Base-by-base conservation (phyloP, 2,888 invertebrate genomes). In the Carcina quercana region DNA sequence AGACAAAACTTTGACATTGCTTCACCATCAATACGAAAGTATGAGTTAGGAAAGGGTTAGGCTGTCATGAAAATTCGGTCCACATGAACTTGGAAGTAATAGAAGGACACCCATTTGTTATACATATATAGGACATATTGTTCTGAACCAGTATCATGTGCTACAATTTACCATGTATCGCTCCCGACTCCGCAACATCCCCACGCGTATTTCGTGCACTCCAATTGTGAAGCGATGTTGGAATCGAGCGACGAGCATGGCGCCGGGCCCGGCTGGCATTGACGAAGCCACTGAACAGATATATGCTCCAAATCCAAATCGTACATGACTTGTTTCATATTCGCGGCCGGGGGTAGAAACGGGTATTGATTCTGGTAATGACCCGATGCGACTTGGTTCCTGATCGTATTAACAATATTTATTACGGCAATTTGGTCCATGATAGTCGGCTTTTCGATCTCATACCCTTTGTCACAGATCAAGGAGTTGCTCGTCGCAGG, bases 251-350 rank as follows among this genome's bases (percentile, higher is more conserved):
- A 66, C 3, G 74, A 70, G 48, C 82, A 83, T 3, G 71, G 62
- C 1, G 78, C 70, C 3, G 71, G 55, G 3, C 82, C 82, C 11
- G 82, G 82, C 8, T 80, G 46, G 41, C 82, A 83, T 39, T 82
- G 80, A 7, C 43, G 56, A 7, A 80, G 63, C 82, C 82, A 83
- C 3, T 61, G 59, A 32, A 42, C 41, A 6, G 80, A 63, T 57
- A 82, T 78, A 37, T 54, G 60, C 44, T 80, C 62, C 34, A 83
- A 60, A 49, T 80, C 80, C 25, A 50, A 50, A 42, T 82, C 78
- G 37, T 83, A 83, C 26, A 66, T 59, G 1, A 83, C 40, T 53
- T 80, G 78, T 37, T 69, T 64, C 75, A 83, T 82, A 40, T 83
- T 64, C 13, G 74, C 63, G 15, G 80, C 82, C 30, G 58, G 42